Evolutionary conservation across 2,888 invertebrate species (phyloP).

Genomic region (Spilarctia lutea): DNA sequence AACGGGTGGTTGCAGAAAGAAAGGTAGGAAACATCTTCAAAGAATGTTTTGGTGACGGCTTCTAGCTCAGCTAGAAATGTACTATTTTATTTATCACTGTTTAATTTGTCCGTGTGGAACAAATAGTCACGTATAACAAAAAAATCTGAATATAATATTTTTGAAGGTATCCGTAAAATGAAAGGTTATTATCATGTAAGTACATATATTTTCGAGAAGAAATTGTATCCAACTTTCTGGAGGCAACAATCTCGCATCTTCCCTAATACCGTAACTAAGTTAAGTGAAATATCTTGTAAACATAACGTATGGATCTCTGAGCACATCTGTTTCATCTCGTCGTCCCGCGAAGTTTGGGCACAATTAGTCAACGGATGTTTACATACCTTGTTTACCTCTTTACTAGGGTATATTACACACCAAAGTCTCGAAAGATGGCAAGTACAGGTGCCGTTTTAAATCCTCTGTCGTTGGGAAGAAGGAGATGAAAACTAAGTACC

Average conservation of each 20-base stretch:
- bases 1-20: too few relatives aligned
- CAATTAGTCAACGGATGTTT: constrained; percentile 79
- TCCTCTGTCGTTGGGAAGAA: not conserved
- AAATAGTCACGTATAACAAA: too few relatives aligned
- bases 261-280: constrained; percentile 27
- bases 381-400: constrained; percentile 59
- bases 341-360: constrained; percentile 47
- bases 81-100: too few relatives aligned
- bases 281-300: constrained; percentile 59
- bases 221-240: constrained; percentile 18
- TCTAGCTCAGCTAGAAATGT: too few relatives aligned
- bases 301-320: constrained; percentile 62
- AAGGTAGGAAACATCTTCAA: too few relatives aligned
- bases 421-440: constrained; percentile 8
- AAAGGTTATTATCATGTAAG: not conserved
- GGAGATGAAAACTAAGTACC: not conserved
- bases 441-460: not conserved
- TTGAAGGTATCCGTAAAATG: not conserved
- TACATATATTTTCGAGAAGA: constrained; percentile 3
- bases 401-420: constrained; percentile 14
- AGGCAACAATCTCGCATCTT: constrained; percentile 21
- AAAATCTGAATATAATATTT: not conserved
- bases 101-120: too few relatives aligned
- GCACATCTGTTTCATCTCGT: constrained; percentile 73
- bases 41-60: too few relatives aligned